Conservation (phyloP, 2,113 vertebrate genomes). For the Scomber colias region DNA sequence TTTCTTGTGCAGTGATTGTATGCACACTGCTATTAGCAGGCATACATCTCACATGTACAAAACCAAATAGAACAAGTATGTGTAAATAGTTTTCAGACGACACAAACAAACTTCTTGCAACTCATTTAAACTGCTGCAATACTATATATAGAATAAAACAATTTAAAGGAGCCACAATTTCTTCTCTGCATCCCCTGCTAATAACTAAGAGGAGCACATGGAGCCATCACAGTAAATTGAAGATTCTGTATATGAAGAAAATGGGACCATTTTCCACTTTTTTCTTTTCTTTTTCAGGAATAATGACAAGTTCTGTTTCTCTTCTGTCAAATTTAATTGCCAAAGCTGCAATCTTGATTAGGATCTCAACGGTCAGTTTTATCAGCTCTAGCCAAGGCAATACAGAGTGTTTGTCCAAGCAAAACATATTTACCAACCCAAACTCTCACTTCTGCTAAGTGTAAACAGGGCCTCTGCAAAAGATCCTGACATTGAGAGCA, state of each 20-base stretch:
- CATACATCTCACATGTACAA: neutral
- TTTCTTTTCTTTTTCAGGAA: constrained; percentile 18
- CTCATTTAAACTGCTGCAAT: constrained; percentile 26
- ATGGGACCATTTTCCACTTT: neutral
- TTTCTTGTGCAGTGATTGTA: neutral
- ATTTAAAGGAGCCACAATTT: constrained; percentile 23
- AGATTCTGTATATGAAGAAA: constrained; percentile 46
- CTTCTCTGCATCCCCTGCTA: constrained; percentile 9
- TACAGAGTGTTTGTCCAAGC: constrained; percentile 65
- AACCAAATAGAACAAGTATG: neutral
- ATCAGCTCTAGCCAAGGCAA: constrained; percentile 51
- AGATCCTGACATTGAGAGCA: constrained; percentile 56
- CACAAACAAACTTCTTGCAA: constrained; percentile 21
- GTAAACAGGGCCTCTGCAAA: constrained; percentile 60
- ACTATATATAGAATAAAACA: constrained; percentile 24
- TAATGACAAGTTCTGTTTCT: constrained; percentile 42
- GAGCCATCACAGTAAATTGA: constrained; percentile 57
- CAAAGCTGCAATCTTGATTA: constrained; percentile 73
- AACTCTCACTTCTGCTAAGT: constrained; percentile 25
- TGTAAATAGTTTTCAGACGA: constrained; percentile 5
- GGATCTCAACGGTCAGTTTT: constrained; percentile 57
- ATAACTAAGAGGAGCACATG: constrained; percentile 17
- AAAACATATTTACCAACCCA: constrained; percentile 58
- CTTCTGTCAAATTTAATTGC: constrained; percentile 76
- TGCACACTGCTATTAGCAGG: neutral